Evolutionary conservation across 2,797 vertebrate species (phyloP).

Genomic region (Sebastes kiyomatsui): DNA sequence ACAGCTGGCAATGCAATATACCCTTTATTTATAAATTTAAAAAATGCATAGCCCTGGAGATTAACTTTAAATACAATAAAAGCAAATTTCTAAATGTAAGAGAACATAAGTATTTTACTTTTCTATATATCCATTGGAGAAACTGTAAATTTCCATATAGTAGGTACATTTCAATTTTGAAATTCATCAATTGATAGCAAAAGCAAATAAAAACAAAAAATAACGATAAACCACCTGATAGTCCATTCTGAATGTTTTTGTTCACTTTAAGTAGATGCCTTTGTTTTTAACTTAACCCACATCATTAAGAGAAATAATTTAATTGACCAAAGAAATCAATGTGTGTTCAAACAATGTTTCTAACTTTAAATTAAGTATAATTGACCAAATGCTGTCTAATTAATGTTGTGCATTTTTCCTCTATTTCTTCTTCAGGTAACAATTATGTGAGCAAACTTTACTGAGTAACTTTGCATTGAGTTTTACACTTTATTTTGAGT

Average conservation of each 20-base stretch:
- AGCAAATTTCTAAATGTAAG: too few relatives aligned
- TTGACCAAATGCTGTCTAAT: constrained; percentile 1
- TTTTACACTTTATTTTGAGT: not conserved
- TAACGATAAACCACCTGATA: not conserved
- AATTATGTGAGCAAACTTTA: not conserved
- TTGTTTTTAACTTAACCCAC: not conserved
- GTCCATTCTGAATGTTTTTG: not conserved
- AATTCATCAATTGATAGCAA: not conserved
- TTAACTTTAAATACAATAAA: not conserved
- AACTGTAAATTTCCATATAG: not conserved
- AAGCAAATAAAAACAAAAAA: too few relatives aligned
- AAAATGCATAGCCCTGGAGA: not conserved
- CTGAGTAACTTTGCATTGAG: not conserved
- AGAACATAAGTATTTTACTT: not conserved
- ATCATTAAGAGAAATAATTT: not conserved
- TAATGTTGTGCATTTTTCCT: not conserved
- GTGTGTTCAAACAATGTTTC: not conserved
- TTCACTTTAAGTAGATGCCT: not conserved
- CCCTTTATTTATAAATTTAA: not conserved
- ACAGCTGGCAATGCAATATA: not conserved
- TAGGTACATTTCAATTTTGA: not conserved
- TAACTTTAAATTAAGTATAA: constrained; percentile 1
- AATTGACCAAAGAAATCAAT: not conserved
- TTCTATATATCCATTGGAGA: not conserved
- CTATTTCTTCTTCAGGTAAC: not conserved